Evolutionary conservation across 2,888 invertebrate species (phyloP), one percentile per base, ranked within the genome.

Genomic region (Polydrusus cervinus): DNA sequence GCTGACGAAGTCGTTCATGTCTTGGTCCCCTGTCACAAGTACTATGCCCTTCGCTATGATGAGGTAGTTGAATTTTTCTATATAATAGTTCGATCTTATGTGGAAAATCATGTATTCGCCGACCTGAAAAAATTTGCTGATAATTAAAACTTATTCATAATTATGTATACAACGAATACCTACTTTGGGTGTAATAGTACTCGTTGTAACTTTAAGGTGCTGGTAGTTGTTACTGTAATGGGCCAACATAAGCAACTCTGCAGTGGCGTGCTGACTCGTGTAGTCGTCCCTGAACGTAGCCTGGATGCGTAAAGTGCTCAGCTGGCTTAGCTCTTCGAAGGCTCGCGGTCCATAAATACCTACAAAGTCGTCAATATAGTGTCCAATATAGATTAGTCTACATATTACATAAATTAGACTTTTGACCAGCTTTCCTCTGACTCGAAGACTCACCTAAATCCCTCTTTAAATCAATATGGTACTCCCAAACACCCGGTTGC

Each of bases 91-190:
- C 73, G 95, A 94, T 80, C 96, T 92, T 25, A 98, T 95, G 85
- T 98, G 98, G 85, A 98, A 95, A 72, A 98, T 93, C 82, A 98
- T 94, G 85, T 97, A 98, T 86, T 97, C 96, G 38, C 97, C 97
- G 14, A 98, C 97, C 90, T 95, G 87, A 0, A 55, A 55, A 34
- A 43, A 8, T 1, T 25, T 25, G 25, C 5, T 3, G 25, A n/a
- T n/a, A n/a, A n/a, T n/a, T n/a, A n/a, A n/a, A n/a, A n/a, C n/a
- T n/a, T n/a, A n/a, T n/a, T n/a, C n/a, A n/a, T n/a, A n/a, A n/a
- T n/a, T n/a, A n/a, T n/a, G n/a, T n/a, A n/a, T n/a, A n/a, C n/a
- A n/a, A n/a, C n/a, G n/a, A n/a, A n/a, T n/a, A n/a, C 25, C 25
- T 84, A 93, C 94, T 89, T 90, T 91, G 0, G 97, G 94, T 67